phyloP scores from a whole-genome alignment of 2,888 invertebrate genomes.

The Choristoneura rosaceana region DNA sequence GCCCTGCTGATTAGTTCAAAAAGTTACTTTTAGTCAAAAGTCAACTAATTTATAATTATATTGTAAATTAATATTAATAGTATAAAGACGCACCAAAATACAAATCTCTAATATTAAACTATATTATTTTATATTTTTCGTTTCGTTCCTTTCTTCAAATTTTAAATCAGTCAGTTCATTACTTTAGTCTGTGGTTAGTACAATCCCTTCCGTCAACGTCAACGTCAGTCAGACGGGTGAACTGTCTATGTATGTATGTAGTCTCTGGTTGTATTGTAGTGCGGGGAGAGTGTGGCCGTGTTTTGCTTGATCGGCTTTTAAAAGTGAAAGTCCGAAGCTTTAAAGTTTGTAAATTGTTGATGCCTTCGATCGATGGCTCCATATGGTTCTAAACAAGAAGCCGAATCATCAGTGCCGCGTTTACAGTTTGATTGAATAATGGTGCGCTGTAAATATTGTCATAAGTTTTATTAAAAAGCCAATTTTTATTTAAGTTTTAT shows the following conservation, averaged over 20 bases:
- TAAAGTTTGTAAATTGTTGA: constrained; percentile 34
- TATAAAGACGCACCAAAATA: too few species aligned
- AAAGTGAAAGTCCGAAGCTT: constrained; percentile 36
- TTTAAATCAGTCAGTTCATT: too few species aligned
- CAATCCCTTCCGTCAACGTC: too few species aligned
- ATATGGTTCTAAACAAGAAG: constrained; percentile 32
- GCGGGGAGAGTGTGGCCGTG: background rate
- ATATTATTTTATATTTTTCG: too few species aligned
- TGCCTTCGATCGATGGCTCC: constrained; percentile 36
- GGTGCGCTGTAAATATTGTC: constrained; percentile 31
- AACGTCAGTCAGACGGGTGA: too few species aligned
- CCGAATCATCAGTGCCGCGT: constrained; percentile 27
- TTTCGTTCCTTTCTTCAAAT: too few species aligned
- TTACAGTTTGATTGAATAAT: constrained; percentile 32
- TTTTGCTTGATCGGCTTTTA: constrained; percentile 26
- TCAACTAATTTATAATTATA: too few species aligned
- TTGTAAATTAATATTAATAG: too few species aligned
- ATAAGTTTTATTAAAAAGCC: background rate
- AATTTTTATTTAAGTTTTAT: background rate
- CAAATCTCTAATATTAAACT: too few species aligned
- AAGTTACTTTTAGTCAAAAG: background rate
- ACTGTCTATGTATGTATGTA: too few species aligned
- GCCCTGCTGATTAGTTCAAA: background rate
- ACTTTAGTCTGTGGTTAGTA: too few species aligned
- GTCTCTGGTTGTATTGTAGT: too few species aligned